These are phyloP conservation scores for Macaria liturata DNA, from an alignment of 2,888 invertebrate species.

Conservation along the genomic window DNA sequence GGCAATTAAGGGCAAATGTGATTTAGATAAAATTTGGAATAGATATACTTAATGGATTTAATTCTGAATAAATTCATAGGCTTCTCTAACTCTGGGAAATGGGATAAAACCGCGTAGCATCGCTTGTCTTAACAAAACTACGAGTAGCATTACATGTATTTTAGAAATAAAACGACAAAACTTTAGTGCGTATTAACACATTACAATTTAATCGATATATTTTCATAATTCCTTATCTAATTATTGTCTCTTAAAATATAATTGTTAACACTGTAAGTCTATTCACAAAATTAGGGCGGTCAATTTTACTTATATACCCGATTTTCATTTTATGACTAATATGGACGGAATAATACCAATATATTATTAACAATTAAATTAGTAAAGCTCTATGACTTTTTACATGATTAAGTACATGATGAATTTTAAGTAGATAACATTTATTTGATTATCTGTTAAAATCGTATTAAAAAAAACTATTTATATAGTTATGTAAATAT, in stretches of 20 bases:
- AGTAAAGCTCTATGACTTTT: constrained; percentile 81
- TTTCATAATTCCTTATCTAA: constrained; percentile 57
- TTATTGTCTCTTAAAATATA: constrained; percentile 49
- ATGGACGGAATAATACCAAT: constrained; percentile 62
- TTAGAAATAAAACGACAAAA: constrained; percentile 43
- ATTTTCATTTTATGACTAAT: constrained; percentile 47
- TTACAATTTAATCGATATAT: constrained; percentile 70
- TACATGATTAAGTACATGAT: constrained; percentile 61
- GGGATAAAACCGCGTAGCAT: too few relatives aligned
- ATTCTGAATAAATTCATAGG: too few relatives aligned
- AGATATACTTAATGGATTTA: too few relatives aligned
- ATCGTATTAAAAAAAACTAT: constrained; percentile 46
- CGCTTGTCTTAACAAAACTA: too few relatives aligned
- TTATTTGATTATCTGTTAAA: constrained; percentile 57
- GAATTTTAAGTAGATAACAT: constrained; percentile 48
- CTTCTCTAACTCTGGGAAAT: too few relatives aligned
- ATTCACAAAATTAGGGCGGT: constrained; percentile 57
- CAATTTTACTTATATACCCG: constrained; percentile 41
- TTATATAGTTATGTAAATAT: constrained; percentile 58
- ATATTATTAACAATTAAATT: constrained; percentile 62
- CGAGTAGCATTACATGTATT: too few relatives aligned
- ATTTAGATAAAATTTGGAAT: too few relatives aligned
- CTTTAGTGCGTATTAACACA: constrained; percentile 73
- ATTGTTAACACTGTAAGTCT: constrained; percentile 57
- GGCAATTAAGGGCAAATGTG: too few relatives aligned